Evolutionary conservation across 2,888 invertebrate species (phyloP).

Genomic region (Lacanobia wlatinum): DNA sequence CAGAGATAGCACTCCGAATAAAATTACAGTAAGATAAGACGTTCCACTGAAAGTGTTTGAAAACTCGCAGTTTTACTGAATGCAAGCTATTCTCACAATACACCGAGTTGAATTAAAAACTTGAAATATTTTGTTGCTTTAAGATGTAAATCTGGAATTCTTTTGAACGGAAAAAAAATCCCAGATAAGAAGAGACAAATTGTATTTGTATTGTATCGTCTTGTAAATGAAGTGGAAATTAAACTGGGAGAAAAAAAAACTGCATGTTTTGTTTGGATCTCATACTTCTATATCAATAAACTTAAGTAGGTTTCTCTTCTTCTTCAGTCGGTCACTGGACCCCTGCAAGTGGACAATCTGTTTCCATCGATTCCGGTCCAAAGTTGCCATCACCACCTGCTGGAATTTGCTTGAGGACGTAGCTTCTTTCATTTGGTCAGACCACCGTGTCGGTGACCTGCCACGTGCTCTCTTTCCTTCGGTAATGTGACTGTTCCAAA

Average conservation of each 20-base stretch:
- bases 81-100: conserved; percentile 24
- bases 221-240: not conserved
- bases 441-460: too few species aligned
- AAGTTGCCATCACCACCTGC: too few species aligned
- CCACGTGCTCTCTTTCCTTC: too few species aligned
- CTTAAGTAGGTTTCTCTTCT: too few species aligned
- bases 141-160: conserved; percentile 8
- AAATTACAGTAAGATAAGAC: conserved; percentile 38
- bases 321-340: too few species aligned
- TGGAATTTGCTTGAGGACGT: too few species aligned
- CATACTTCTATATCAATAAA: too few species aligned
- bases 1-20: conserved; percentile 35
- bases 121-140: conserved; percentile 35
- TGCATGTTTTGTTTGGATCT: too few species aligned
- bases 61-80: conserved; percentile 28
- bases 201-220: not conserved
- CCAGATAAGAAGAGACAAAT: not conserved
- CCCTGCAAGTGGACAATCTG: too few species aligned
- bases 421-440: too few species aligned
- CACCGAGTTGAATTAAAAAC: conserved; percentile 33
- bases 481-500: too few species aligned
- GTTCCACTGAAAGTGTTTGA: conserved; percentile 21
- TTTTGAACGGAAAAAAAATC: not conserved
- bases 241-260: not conserved
- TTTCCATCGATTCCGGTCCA: too few species aligned